Base-by-base conservation (phyloP, 2,113 vertebrate species). In the Callorhinus ursinus region DNA sequence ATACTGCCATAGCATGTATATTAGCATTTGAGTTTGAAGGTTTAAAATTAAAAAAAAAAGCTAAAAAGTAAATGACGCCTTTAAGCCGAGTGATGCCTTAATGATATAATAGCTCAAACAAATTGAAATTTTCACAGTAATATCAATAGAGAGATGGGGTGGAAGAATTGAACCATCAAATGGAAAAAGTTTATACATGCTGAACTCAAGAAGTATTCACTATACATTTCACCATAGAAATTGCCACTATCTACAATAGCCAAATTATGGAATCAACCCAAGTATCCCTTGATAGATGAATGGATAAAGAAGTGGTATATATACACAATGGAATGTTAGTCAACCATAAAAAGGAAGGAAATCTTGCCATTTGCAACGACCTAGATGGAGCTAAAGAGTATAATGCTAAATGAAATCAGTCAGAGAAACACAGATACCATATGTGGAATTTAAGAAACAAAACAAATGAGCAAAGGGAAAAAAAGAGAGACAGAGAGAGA, bases 201-300 rank as follows among this genome's bases (percentile, higher is more conserved):
- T 39, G 0, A 93, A 84, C 33, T 89, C 69, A 65, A 84, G 84
- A n/a, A 79, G 79, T 71, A 21, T 61, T 90, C 26, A 69, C 59
- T 71, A 8, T 28, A 79, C 33, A 80, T 85, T 93, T 93, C 85
- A 93, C n/a, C 63, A 71, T 9, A 71, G 80, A 90, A 93, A 85
- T 33, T 55, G n/a, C 16, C 71, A 72, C 36, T 22, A 39, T 61
- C 24, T 28, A 72, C 1, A 21, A 72, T 12, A 72, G 19, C 19
- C n/a, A 72, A 39, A 72, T 72, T 39, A 39, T 12, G n/a, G 69
- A 72, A 72, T n/a, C n/a, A 72, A 21, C 69, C 19, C 69, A 39
- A 39, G 36, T 22, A 36, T 69, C 69, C 69, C 19, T 36, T 22
- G n/a, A 72, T 39, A 72, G n/a, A 72, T 39, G n/a, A 39, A 39